A percentile compares a stretch with the other conserved stretches of the same genome.
These are phyloP conservation scores for Benitochromis conjunctus DNA, from an alignment of 2,113 vertebrate species.

Conservation along the genomic window DNA sequence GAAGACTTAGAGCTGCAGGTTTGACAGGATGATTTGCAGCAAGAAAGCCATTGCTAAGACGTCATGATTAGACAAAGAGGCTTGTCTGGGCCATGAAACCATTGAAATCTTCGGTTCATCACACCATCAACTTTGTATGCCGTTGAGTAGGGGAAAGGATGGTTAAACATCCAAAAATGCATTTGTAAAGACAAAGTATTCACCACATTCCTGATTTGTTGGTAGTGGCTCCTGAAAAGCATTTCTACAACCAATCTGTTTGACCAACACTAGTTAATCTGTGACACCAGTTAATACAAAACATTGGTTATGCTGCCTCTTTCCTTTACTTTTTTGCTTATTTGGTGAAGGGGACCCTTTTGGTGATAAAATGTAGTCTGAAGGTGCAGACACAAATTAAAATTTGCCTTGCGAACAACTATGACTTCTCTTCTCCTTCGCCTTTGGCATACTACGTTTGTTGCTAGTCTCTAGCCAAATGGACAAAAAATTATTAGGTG, in stretches of 20 bases:
- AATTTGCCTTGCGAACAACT: rapidly evolving
- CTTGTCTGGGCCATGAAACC: background rate
- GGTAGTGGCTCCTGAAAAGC: background rate
- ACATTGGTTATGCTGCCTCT: background rate
- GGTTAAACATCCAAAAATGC: no score
- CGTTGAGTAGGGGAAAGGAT: no score
- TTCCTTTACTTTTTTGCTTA: background rate
- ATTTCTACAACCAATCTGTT: background rate
- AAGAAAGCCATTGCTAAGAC: background rate
- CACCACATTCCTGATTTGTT: background rate
- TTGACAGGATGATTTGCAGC: background rate
- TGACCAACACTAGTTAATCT: background rate
- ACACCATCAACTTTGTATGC: background rate
- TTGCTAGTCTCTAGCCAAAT: background rate
- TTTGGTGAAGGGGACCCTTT: background rate
- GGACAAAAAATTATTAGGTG: background rate
- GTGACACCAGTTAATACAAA: background rate
- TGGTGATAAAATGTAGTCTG: background rate
- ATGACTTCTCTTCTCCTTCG: background rate
- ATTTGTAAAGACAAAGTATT: background rate
- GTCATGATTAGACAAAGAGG: background rate
- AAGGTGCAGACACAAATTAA: background rate
- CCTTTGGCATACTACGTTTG: background rate
- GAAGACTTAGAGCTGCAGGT: background rate
- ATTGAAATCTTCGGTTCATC: background rate